These are phyloP conservation scores for Lathamus discolor DNA, from an alignment of 2,113 vertebrate genomes.

Conservation along the genomic window DNA sequence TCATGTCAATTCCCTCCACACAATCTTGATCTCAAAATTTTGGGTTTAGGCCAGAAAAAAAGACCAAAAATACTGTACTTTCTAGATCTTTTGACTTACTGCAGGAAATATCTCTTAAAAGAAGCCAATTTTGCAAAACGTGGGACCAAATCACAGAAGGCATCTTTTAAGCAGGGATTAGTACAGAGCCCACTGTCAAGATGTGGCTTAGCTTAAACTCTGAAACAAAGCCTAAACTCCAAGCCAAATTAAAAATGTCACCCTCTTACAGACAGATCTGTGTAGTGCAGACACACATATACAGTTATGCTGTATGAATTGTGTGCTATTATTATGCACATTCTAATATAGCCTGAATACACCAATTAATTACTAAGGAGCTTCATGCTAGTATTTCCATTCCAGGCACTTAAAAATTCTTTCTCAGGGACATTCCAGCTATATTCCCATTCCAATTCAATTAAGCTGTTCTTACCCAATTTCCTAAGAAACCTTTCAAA, in stretches of 20 bases:
- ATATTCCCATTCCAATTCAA: background rate
- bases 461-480: background rate
- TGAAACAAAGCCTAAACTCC: background rate
- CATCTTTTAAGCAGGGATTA: background rate
- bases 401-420: background rate
- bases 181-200: background rate
- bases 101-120: background rate
- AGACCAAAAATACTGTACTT: background rate
- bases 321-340: background rate
- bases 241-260: background rate
- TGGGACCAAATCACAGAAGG: background rate
- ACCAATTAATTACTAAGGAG: background rate
- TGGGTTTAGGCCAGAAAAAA: background rate
- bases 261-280: background rate
- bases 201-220: background rate
- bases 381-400: background rate
- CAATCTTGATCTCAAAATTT: background rate
- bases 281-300: background rate
- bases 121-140: background rate
- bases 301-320: background rate
- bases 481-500: background rate
- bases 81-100: background rate
- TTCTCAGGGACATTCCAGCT: background rate
- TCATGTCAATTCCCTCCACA: background rate
- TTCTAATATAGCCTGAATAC: background rate